phyloP scores from a whole-genome alignment of 2,888 invertebrate genomes.

The Tribolium freemani region DNA sequence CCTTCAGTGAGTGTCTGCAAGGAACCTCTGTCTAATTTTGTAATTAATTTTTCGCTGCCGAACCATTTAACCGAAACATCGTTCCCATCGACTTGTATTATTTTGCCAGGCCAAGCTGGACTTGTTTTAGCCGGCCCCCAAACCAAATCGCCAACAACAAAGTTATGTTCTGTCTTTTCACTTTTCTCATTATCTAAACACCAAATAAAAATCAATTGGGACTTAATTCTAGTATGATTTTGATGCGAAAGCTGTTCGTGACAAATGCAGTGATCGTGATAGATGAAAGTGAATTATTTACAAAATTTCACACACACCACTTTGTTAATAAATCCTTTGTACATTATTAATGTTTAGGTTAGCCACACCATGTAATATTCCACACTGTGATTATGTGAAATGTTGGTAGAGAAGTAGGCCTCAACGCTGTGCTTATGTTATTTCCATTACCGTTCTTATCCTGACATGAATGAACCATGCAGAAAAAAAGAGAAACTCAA shows the following conservation, averaged over 20 bases:
- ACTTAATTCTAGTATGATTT: not conserved
- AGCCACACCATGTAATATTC: slow-evolving; percentile 64
- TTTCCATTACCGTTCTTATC: not conserved
- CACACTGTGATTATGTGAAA: slow-evolving; percentile 44
- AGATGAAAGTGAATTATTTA: slow-evolving; percentile 38
- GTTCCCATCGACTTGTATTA: slow-evolving; percentile 71
- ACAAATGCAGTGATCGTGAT: slow-evolving; percentile 25
- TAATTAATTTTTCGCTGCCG: slow-evolving; percentile 80
- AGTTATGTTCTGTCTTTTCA: slow-evolving; percentile 57
- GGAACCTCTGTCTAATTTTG: slow-evolving; percentile 77
- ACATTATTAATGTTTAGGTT: slow-evolving; percentile 50
- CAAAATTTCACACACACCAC: slow-evolving; percentile 40
- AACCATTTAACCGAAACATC: slow-evolving; percentile 82
- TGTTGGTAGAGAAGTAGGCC: not conserved
- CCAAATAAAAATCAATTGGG: slow-evolving; percentile 5
- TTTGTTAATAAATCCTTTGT: slow-evolving; percentile 32
- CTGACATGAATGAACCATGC: slow-evolving; percentile 8
- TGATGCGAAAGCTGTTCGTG: slow-evolving; percentile 35
- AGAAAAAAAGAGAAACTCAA: not conserved
- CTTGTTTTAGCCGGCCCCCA: slow-evolving; percentile 90
- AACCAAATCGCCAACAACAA: slow-evolving; percentile 85
- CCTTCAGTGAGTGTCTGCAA: slow-evolving; percentile 90
- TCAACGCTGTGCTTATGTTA: slow-evolving; percentile 2
- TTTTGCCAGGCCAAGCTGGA: slow-evolving; percentile 91
- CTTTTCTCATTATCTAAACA: slow-evolving; percentile 37